Base-by-base conservation (phyloP, 2,797 vertebrate genomes). In the Poeciliopsis infans region DNA sequence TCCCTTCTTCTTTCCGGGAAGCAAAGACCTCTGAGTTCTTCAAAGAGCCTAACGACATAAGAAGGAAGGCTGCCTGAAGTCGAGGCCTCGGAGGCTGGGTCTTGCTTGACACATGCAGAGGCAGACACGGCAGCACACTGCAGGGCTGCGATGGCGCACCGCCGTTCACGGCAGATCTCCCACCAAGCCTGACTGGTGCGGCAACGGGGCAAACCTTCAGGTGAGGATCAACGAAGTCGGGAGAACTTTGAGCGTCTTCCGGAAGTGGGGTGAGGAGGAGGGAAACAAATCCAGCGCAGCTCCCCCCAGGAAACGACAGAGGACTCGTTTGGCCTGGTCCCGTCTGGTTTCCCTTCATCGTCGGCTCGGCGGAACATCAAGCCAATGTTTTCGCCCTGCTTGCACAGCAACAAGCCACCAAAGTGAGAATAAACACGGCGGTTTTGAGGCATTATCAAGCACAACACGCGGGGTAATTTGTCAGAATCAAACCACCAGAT, bases 401-500 rank as follows among this genome's bases (percentile, higher is more conserved):
- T 81, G 64, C 33, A 69, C 74, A 75, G 77, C 61, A 53, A 68
- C 78, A 79, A 76, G 78, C 1, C 7, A 11, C 57, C 72, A 70
- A 81, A 73, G 49, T 45, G 77, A 87, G 33, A 83, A 77, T 66
- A 84, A 90, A 89, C 87, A 76, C 2, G 2, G 1, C 15, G 5
- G 55, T 85, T 57, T 84, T 2, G 2, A 86, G 81, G 76, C 12
- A 51, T 86, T 84, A 75, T 81, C 77, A 84, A 85, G 71, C 72
- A 79, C 82, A 81, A 85, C 79, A 70, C 28, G 1, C 36, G 77
- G 79, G 77, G 75, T 86, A 86, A 89, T 93, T 90, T 87, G 79
- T 91, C 85, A 85, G 80, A 81, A 86, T 83, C 45, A 47, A 83
- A 89, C 87, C 80, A 79, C 64, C 88, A 87, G 85, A 89, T 86